Percentiles rank a stretch among this genome's conserved stretches.
Conservation (phyloP, 2,797 vertebrate species). For the Sandelia bainsii region DNA sequence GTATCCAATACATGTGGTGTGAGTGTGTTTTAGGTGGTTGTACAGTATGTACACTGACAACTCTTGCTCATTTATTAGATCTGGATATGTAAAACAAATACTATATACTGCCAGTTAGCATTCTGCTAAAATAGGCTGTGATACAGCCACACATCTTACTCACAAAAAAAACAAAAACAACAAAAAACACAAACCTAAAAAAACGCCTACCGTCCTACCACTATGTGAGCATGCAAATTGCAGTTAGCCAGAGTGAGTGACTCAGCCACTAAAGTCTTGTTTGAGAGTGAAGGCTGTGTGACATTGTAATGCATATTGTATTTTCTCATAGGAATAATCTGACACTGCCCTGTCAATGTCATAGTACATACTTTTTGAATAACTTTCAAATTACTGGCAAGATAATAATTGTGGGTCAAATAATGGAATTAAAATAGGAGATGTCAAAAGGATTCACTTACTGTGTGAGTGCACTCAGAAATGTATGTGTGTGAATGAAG, state of each 20-base stretch:
- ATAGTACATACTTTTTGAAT: not conserved
- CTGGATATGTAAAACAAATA: not conserved
- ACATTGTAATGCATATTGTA: not conserved
- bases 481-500: not conserved
- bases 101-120: not conserved
- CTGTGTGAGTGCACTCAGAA: too few relatives aligned
- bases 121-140: not conserved
- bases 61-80: not conserved
- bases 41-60: not conserved
- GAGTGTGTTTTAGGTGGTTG: not conserved
- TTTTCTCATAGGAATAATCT: not conserved
- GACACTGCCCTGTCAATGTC: not conserved
- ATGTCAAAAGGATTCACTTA: not conserved
- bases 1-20: not conserved
- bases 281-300: constrained; percentile 5
- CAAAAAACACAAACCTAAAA: not conserved
- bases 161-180: not conserved
- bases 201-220: constrained; percentile 9
- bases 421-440: not conserved
- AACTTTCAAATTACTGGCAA: not conserved
- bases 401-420: not conserved
- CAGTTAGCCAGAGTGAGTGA: constrained; percentile 29
- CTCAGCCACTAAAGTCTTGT: constrained; percentile 34
- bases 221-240: constrained; percentile 32
- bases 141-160: not conserved